Conservation (phyloP, 53 echinoderm and acorn worm genomes). For the Arbacia lixula region DNA sequence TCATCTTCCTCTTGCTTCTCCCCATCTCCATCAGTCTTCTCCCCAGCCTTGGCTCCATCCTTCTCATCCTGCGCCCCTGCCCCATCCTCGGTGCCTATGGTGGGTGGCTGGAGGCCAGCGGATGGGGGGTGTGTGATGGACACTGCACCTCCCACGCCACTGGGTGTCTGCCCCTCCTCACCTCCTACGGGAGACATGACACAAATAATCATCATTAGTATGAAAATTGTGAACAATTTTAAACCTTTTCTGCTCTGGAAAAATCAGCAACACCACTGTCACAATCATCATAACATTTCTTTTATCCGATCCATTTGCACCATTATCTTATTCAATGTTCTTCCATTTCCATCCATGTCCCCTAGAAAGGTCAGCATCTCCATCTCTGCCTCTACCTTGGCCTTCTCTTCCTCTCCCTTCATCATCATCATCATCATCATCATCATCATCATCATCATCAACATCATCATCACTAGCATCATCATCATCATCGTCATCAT, state of each 20-base stretch:
- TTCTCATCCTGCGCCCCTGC: conserved; percentile 7
- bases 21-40: not conserved
- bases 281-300: not conserved
- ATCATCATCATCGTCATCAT: conserved; percentile 4
- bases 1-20: conserved; percentile 54
- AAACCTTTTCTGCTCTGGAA: not conserved
- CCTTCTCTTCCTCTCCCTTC: conserved; percentile 79
- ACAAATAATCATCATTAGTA: conserved; percentile 28
- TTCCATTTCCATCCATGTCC: not conserved
- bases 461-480: not conserved
- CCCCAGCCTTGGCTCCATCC: conserved; percentile 12
- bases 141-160: not conserved
- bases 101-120: conserved; percentile 1
- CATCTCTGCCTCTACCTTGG: conserved; percentile 75
- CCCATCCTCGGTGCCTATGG: conserved; percentile 14
- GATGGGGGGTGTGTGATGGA: conserved; percentile 26
- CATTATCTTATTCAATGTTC: not conserved
- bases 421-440: conserved; percentile 40
- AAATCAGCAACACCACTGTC: not conserved
- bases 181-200: conserved; percentile 1
- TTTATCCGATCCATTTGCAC: not conserved
- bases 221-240: conserved; percentile 7
- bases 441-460: conserved; percentile 26
- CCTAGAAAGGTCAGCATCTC: not conserved
- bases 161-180: conserved; percentile 23